Evolutionary conservation across 2,113 vertebrate genomes (phyloP).

Genomic region (Carassius auratus): DNA sequence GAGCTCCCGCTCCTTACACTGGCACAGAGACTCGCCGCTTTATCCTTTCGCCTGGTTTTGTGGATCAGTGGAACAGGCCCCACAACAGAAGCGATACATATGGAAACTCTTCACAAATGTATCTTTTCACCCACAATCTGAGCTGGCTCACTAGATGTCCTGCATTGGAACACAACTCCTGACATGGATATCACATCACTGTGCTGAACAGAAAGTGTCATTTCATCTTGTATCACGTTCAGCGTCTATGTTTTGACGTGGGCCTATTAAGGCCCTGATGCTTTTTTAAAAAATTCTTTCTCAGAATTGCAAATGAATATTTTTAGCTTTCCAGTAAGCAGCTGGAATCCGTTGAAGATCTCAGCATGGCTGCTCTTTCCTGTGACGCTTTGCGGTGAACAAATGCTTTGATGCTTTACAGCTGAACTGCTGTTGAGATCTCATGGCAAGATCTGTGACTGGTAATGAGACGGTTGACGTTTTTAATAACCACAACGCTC

Average conservation of each 20-base stretch:
- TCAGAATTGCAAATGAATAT: not conserved
- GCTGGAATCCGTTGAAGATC: constrained; percentile 26
- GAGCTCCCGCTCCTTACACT: constrained; percentile 72
- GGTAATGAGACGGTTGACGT: constrained; percentile 69
- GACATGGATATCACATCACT: constrained; percentile 63
- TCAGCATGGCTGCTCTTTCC: constrained; percentile 9
- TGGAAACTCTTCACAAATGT: constrained; percentile 76
- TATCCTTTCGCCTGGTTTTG: constrained; percentile 74
- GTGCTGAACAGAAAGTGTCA: constrained; percentile 50
- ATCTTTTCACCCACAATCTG: constrained; percentile 72
- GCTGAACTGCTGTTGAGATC: constrained; percentile 73
- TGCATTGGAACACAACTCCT: constrained; percentile 68
- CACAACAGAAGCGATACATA: constrained; percentile 76
- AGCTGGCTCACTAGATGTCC: constrained; percentile 74
- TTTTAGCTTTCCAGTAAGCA: not conserved
- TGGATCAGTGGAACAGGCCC: constrained; percentile 78
- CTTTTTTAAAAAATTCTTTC: not conserved
- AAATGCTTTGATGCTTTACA: constrained; percentile 70
- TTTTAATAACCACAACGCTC: constrained; percentile 72
- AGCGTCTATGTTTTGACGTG: not conserved
- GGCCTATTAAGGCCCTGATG: not conserved
- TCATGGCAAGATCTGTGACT: constrained; percentile 69
- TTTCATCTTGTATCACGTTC: constrained; percentile 45
- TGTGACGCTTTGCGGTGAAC: constrained; percentile 27
- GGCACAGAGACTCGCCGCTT: constrained; percentile 73